Evolutionary conservation across 2,888 invertebrate genomes (phyloP).

Genomic region (Ceriagrion tenellum): DNA sequence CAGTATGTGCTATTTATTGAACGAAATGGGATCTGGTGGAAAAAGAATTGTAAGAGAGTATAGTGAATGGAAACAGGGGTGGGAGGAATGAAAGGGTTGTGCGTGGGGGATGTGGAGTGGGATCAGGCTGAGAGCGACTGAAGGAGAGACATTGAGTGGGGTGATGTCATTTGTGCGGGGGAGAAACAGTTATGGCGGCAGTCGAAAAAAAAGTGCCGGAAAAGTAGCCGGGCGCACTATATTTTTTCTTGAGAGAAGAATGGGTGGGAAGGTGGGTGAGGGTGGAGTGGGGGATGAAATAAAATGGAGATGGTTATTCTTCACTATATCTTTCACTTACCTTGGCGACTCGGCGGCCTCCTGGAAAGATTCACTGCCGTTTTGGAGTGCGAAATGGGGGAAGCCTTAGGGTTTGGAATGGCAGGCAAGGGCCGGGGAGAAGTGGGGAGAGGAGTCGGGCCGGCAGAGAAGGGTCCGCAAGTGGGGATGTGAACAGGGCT

Average conservation of each 20-base stretch:
- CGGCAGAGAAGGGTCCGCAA: background rate
- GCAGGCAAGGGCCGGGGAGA: background rate
- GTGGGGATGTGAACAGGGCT: background rate
- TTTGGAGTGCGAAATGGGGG: conserved; percentile 10
- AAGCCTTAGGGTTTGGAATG: background rate
- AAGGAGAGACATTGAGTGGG: background rate
- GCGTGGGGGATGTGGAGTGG: background rate
- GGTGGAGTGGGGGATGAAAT: conserved; percentile 29
- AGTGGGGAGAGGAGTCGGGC: background rate
- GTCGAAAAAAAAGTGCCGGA: background rate
- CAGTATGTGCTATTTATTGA: too few species aligned
- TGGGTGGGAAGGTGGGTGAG: background rate
- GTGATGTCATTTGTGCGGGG: conserved; percentile 15
- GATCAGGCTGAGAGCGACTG: background rate
- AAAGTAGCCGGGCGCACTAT: background rate
- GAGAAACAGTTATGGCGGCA: conserved; percentile 2
- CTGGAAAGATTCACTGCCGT: conserved; percentile 66
- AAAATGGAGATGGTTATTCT: conserved; percentile 63
- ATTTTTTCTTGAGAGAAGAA: background rate
- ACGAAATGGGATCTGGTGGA: too few species aligned
- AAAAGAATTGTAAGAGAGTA: too few species aligned
- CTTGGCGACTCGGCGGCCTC: conserved; percentile 57
- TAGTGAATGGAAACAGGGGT: too few species aligned
- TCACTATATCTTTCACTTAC: conserved; percentile 67
- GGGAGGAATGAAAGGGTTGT: too few species aligned